Conservation (phyloP, 2,888 invertebrate genomes). For the Galerucella calmariensis region DNA sequence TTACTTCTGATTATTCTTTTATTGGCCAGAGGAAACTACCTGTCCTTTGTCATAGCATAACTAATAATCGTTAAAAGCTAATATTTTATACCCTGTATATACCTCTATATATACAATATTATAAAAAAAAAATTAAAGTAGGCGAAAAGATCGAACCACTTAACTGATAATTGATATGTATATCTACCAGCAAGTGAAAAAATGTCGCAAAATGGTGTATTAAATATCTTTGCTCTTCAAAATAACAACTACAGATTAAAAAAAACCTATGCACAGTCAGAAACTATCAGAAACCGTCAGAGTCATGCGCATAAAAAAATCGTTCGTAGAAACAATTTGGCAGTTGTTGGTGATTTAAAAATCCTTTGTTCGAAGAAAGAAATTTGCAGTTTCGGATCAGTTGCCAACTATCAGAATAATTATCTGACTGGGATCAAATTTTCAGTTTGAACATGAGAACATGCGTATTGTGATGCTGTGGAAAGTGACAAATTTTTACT, state of each 20-base stretch:
- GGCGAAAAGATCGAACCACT: not conserved
- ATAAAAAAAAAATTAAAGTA: conserved; percentile 1
- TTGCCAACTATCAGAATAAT: no score
- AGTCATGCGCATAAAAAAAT: no score
- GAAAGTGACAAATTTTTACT: no score
- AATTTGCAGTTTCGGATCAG: no score
- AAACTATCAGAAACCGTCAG: no score
- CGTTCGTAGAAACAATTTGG: no score
- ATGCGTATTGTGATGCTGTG: no score
- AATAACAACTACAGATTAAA: not conserved
- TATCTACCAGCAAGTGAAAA: conserved; percentile 2
- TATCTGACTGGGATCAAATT: no score
- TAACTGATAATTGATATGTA: conserved; percentile 3
- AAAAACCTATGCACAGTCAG: not conserved
- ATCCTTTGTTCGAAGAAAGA: no score
- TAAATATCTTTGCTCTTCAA: not conserved
- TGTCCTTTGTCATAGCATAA: conserved; percentile 32
- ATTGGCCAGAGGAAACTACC: conserved; percentile 52
- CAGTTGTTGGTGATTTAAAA: no score
- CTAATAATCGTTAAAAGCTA: conserved; percentile 33
- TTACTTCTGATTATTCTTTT: conserved; percentile 23
- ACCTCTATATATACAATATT: conserved; percentile 45
- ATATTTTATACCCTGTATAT: conserved; percentile 52
- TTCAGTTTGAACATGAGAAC: no score
- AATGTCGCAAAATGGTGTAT: conserved; percentile 14